phyloP scores from a whole-genome alignment of 2,797 vertebrate species.

The Anguilla anguilla region DNA sequence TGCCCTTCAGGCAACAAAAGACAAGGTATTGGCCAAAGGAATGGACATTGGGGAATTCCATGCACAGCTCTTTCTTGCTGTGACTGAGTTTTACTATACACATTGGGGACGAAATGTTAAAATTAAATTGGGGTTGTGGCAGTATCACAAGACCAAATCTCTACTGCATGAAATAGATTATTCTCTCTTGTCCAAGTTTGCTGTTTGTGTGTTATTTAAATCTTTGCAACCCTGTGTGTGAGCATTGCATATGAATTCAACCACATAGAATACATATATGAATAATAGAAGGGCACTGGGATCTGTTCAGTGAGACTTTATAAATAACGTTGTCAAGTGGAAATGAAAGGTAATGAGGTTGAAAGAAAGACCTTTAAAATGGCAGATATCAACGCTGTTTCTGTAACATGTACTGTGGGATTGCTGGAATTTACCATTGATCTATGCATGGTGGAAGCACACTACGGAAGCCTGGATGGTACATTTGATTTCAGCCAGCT shows the following conservation, averaged over 20 bases:
- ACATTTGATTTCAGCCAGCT: not conserved
- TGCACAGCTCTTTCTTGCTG: not conserved
- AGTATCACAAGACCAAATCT: constrained; percentile 20
- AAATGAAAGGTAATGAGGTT: not conserved
- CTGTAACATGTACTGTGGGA: not conserved
- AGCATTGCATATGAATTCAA: not conserved
- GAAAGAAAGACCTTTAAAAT: constrained; percentile 1
- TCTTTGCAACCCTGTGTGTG: not conserved
- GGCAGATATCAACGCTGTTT: not conserved
- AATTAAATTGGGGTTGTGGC: constrained; percentile 1
- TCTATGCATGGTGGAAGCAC: not conserved
- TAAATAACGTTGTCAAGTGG: not conserved
- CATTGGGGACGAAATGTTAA: not conserved
- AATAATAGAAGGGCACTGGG: not conserved
- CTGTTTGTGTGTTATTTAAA: constrained; percentile 20
- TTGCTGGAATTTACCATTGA: not conserved
- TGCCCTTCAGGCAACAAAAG: not conserved
- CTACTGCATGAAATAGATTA: constrained; percentile 38
- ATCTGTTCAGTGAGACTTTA: not conserved
- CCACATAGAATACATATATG: not conserved
- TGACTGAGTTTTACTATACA: not conserved
- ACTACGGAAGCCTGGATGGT: not conserved
- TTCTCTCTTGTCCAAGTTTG: constrained; percentile 38
- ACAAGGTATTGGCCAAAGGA: constrained; percentile 8
- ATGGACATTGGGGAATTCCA: not conserved